Percentiles rank a stretch among this genome's conserved stretches.
Evolutionary conservation across 2,113 vertebrate genomes (phyloP).

Genomic region (Balaenoptera acutorostrata): DNA sequence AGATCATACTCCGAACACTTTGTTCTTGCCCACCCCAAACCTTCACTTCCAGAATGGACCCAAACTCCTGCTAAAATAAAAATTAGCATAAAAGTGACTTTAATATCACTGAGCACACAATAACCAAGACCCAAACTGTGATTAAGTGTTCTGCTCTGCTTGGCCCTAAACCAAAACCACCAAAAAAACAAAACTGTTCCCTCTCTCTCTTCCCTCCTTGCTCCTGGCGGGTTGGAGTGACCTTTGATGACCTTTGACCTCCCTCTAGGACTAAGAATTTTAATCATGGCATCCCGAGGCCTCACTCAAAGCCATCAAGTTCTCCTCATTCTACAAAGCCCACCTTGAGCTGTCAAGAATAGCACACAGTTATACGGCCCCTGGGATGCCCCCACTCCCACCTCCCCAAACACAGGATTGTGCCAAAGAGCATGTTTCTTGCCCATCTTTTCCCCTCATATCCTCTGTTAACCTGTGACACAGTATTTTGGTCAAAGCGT

Average conservation of each 20-base stretch:
- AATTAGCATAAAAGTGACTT: not conserved
- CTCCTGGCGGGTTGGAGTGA: not conserved
- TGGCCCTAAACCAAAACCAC: not conserved
- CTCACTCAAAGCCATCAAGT: not conserved
- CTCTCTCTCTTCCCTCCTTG: not conserved
- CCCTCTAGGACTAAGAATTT: not conserved
- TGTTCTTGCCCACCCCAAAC: not conserved
- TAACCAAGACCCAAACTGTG: not conserved
- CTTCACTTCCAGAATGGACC: not conserved
- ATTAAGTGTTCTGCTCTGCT: not conserved
- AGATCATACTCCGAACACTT: not conserved
- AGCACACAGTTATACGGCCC: not conserved
- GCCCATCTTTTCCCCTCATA: not conserved
- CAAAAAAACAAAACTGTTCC: not conserved
- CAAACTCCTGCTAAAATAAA: not conserved
- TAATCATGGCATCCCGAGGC: not conserved
- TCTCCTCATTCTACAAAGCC: not conserved
- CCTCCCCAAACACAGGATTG: not conserved
- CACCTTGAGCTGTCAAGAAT: not conserved
- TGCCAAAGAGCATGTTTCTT: not conserved
- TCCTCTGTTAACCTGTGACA: not conserved
- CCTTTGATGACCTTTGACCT: not conserved
- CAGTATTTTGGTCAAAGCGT: not conserved
- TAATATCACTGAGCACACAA: not conserved
- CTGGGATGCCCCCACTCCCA: accelerated